phyloP scores from a whole-genome alignment of 2,888 invertebrate genomes.

The Pristionchus arcanus region DNA sequence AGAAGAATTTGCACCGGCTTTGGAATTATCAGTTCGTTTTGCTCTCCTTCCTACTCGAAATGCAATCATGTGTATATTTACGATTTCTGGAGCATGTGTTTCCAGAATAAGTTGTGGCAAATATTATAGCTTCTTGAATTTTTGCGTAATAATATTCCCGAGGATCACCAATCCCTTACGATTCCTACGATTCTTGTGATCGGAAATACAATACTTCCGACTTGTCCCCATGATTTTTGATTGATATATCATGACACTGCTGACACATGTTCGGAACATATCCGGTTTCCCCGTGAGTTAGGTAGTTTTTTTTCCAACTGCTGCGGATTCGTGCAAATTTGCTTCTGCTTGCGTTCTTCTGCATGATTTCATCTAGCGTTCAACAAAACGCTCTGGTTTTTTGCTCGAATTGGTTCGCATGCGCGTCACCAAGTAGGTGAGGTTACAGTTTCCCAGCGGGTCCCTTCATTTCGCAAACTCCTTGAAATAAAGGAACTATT shows the following conservation, averaged over 20 bases:
- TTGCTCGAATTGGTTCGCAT: too few relatives aligned
- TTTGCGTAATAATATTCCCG: background rate
- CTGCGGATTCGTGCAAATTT: background rate
- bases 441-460: too few relatives aligned
- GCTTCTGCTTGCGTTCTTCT: background rate
- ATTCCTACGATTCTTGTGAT: background rate
- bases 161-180: background rate
- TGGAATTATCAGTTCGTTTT: too few relatives aligned
- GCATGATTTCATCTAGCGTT: background rate
- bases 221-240: slow-evolving; percentile 1
- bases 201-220: background rate
- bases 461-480: too few relatives aligned
- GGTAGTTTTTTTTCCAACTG: background rate
- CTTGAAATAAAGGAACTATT: background rate
- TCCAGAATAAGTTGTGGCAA: too few relatives aligned
- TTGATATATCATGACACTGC: background rate
- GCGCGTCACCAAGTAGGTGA: too few relatives aligned
- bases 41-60: too few relatives aligned
- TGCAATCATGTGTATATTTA: too few relatives aligned
- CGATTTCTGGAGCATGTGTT: too few relatives aligned
- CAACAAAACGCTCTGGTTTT: too few relatives aligned
- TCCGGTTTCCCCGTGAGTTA: background rate
- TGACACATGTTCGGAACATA: background rate
- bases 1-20: too few relatives aligned
- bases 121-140: too few relatives aligned